Conservation (phyloP, 1,140 invertebrate species). For the Acromyrmex echinatior region DNA sequence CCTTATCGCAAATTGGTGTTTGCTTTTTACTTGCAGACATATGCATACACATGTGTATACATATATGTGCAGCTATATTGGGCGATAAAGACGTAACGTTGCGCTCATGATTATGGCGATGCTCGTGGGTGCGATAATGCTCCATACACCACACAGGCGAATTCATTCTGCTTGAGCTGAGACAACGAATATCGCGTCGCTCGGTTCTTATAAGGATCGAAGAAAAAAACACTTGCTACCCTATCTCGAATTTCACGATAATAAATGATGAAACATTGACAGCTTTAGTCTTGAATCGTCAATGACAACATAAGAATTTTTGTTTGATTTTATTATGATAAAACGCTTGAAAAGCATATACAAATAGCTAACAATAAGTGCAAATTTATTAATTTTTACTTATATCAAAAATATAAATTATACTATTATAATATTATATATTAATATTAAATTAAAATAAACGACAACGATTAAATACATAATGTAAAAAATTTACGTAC, state of each 20-base stretch:
- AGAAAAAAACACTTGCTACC: constrained; percentile 41
- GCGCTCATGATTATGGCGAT: constrained; percentile 57
- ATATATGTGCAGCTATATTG: not conserved
- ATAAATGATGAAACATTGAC: constrained; percentile 54
- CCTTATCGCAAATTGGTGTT: constrained; percentile 56
- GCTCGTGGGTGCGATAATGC: constrained; percentile 67
- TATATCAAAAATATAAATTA: not conserved
- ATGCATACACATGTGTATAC: too few relatives aligned
- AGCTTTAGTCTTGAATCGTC: not conserved
- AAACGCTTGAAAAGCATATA: not conserved
- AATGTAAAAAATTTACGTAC: not conserved
- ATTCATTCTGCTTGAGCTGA: constrained; percentile 47
- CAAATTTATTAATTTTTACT: not conserved
- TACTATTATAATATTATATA: too few relatives aligned
- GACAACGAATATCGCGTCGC: not conserved
- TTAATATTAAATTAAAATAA: not conserved
- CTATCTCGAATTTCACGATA: constrained; percentile 47
- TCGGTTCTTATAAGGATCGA: constrained; percentile 65
- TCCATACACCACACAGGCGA: constrained; percentile 19
- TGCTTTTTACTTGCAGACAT: constrained; percentile 22
- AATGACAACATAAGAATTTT: not conserved
- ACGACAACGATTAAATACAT: not conserved
- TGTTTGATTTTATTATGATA: constrained; percentile 3
- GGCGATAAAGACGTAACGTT: constrained; percentile 62
- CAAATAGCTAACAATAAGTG: not conserved